phyloP scores from a whole-genome alignment of 2,888 invertebrate species.

The Sinentomon sp. region DNA sequence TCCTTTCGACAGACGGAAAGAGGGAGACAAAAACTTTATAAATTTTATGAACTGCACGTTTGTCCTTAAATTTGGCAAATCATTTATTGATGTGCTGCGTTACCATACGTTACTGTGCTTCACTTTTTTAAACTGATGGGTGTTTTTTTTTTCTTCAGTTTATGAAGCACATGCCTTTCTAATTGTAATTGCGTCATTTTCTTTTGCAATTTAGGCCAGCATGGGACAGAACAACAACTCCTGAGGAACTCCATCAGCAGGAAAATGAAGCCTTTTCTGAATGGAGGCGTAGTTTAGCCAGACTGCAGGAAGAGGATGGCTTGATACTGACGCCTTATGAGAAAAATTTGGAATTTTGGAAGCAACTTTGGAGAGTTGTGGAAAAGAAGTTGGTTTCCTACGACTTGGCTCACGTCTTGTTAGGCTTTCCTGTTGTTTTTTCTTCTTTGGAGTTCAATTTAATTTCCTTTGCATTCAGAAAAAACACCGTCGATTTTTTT shows the following conservation, averaged over 20 bases:
- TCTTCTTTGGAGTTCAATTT: no score
- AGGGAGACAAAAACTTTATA: no score
- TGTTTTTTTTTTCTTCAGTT: not conserved
- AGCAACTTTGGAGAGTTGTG: conserved; percentile 94
- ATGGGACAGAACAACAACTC: conserved; percentile 44
- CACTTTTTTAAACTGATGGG: no score
- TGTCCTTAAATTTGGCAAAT: no score
- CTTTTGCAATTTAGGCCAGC: conserved; percentile 34
- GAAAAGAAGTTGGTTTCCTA: conserved; percentile 36
- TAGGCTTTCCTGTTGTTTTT: no score
- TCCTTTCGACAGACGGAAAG: no score
- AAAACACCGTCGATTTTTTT: no score
- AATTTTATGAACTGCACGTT: no score
- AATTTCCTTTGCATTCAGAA: no score
- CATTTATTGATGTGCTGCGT: no score
- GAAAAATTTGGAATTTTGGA: conserved; percentile 90
- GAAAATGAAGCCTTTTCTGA: conserved; percentile 64
- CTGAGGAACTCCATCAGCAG: conserved; percentile 44
- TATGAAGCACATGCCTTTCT: conserved; percentile 2
- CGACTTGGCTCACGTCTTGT: no score
- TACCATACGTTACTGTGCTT: no score
- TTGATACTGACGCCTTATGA: conserved; percentile 85
- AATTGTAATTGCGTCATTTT: conserved; percentile 6
- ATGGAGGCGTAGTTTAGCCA: conserved; percentile 62
- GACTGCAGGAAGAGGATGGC: conserved; percentile 45